Conservation (phyloP, 1,140 invertebrate genomes). For the Drosophila leontia region DNA sequence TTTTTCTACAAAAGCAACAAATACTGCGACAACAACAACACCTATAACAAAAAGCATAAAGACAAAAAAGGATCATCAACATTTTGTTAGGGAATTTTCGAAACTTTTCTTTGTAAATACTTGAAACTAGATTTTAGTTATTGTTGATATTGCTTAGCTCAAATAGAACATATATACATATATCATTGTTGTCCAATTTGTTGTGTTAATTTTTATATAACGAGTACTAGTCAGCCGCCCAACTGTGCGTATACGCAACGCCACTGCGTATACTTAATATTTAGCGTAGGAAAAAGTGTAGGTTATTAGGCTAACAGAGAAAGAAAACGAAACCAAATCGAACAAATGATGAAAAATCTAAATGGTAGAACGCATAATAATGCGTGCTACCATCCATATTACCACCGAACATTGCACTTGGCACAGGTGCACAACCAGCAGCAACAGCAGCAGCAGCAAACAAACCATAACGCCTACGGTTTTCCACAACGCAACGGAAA, state of each 20-base stretch:
- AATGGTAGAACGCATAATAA: conserved; percentile 78
- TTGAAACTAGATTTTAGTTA: conserved; percentile 29
- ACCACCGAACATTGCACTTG: conserved; percentile 63
- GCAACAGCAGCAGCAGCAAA: conserved; percentile 42
- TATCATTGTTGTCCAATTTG: conserved; percentile 64
- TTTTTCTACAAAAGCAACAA: conserved; percentile 37
- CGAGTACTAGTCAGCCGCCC: conserved; percentile 67
- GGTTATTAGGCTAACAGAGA: conserved; percentile 19
- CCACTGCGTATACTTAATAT: conserved; percentile 70
- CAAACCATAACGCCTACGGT: conserved; percentile 48
- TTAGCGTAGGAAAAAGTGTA: conserved; percentile 46
- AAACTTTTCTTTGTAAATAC: conserved; percentile 62
- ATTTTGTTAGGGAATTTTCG: conserved; percentile 22
- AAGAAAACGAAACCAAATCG: conserved; percentile 3
- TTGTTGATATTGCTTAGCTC: conserved; percentile 51
- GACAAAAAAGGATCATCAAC: conserved; percentile 53
- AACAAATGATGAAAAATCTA: conserved; percentile 78
- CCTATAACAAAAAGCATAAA: conserved; percentile 55
- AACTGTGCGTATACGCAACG: conserved; percentile 75
- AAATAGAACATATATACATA: conserved; percentile 7
- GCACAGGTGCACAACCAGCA: conserved; percentile 52
- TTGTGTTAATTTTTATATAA: conserved; percentile 53
- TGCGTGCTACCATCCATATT: conserved; percentile 76
- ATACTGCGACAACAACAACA: conserved; percentile 31
- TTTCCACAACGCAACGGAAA: conserved; percentile 53